Evolutionary conservation across 2,113 vertebrate genomes (phyloP).

Genomic region (Rhinoderma darwinii): DNA sequence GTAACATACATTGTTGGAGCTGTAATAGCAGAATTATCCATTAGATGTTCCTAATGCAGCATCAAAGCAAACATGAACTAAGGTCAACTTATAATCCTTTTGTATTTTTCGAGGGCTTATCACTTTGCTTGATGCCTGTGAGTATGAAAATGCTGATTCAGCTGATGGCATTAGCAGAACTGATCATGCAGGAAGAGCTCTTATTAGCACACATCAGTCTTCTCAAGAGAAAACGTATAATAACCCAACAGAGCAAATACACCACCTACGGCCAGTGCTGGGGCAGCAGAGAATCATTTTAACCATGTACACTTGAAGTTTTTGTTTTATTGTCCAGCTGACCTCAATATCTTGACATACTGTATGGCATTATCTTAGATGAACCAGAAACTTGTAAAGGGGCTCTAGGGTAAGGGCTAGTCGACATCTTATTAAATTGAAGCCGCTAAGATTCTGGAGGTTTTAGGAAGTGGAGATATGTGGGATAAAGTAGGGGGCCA

Average conservation of each 20-base stretch:
- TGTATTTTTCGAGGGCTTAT: not conserved
- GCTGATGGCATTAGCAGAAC: conserved; percentile 13
- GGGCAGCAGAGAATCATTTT: not conserved
- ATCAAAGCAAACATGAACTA: not conserved
- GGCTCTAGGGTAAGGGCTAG: too few relatives aligned
- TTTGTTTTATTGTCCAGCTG: too few relatives aligned
- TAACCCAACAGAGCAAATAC: not conserved
- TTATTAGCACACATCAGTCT: not conserved
- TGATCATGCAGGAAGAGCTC: not conserved
- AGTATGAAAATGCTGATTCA: not conserved
- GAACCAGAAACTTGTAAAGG: too few relatives aligned
- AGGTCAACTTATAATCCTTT: not conserved
- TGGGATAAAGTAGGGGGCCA: too few relatives aligned
- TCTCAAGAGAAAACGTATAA: not conserved
- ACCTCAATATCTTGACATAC: too few relatives aligned
- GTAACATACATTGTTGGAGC: not conserved
- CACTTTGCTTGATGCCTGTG: not conserved
- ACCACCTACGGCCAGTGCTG: not conserved
- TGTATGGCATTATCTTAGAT: too few relatives aligned
- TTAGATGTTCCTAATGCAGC: not conserved
- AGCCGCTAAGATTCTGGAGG: too few relatives aligned
- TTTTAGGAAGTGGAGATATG: too few relatives aligned
- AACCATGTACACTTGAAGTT: too few relatives aligned
- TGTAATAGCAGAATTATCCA: not conserved
- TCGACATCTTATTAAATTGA: too few relatives aligned